Conservation (phyloP, 2,888 invertebrate species). For the Scaeva pyrastri region DNA sequence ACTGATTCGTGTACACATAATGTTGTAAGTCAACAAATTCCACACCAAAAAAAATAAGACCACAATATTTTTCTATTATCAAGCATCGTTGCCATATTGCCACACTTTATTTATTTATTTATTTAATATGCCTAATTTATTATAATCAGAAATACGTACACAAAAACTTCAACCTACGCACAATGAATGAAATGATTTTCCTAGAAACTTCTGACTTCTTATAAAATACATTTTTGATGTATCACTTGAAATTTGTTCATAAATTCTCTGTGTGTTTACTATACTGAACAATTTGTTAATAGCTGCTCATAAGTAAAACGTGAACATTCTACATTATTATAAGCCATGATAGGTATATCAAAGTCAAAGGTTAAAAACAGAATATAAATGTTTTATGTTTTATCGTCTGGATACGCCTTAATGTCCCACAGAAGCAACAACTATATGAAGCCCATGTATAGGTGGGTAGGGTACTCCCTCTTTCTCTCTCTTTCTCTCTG, state of each 20-base stretch:
- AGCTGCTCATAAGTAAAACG: slow-evolving; percentile 20
- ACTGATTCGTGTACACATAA: too few relatives aligned
- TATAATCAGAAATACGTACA: too few relatives aligned
- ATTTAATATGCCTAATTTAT: too few relatives aligned
- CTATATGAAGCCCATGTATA: neutral
- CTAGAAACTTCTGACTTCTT: neutral
- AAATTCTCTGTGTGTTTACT: neutral
- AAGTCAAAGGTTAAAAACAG: neutral
- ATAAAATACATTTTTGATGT: neutral
- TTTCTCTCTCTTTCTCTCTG: too few relatives aligned
- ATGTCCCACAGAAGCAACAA: slow-evolving; percentile 17
- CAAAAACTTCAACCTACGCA: too few relatives aligned
- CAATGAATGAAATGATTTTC: neutral
- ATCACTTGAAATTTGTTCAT: slow-evolving; percentile 17
- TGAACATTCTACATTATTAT: slow-evolving; percentile 16
- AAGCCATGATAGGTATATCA: neutral
- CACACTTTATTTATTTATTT: too few relatives aligned
- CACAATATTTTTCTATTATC: too few relatives aligned
- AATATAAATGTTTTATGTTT: slow-evolving; percentile 29
- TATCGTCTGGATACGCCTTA: slow-evolving; percentile 20
- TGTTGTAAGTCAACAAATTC: too few relatives aligned
- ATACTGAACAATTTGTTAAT: slow-evolving; percentile 27
- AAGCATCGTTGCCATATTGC: too few relatives aligned
- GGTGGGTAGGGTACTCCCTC: too few relatives aligned
- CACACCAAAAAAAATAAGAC: too few relatives aligned